Evolutionary conservation across 2,113 vertebrate species (phyloP).

Genomic region (Paraplagusia blochii): DNA sequence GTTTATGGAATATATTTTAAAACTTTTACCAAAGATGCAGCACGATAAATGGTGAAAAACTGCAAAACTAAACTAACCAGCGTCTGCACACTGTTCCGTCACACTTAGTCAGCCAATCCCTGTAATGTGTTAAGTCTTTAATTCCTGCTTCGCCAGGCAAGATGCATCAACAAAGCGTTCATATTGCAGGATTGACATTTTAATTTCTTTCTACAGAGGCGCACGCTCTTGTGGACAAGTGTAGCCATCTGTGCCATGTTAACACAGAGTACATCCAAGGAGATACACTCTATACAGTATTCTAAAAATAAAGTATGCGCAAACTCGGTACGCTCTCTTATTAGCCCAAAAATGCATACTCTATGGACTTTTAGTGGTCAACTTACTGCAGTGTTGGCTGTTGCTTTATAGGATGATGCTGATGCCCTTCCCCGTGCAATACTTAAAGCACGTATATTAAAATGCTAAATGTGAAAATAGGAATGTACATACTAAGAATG

Average conservation of each 20-base stretch:
- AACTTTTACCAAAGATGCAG: too few species aligned
- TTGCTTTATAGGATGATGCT: neutral
- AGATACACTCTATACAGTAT: constrained; percentile 11
- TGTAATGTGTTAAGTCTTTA: too few species aligned
- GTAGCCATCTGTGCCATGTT: constrained; percentile 20
- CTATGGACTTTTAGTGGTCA: neutral
- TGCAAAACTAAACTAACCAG: too few species aligned
- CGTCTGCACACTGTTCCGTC: too few species aligned
- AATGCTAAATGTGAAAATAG: constrained; percentile 15
- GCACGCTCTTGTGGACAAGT: constrained; percentile 11
- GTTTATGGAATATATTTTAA: too few species aligned
- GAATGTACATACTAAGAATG: constrained; percentile 7
- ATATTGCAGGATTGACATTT: neutral
- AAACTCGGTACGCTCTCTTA: neutral
- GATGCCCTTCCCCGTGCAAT: constrained; percentile 14
- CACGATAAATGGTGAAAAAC: too few species aligned
- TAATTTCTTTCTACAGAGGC: constrained; percentile 14
- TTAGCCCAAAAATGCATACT: constrained; percentile 4
- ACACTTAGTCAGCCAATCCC: too few species aligned
- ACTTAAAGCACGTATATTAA: neutral
- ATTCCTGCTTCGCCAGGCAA: constrained; percentile 17
- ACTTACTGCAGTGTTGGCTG: neutral
- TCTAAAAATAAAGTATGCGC: constrained; percentile 8
- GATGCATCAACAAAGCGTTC: constrained; percentile 13
- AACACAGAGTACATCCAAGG: constrained; percentile 4